Base-by-base conservation (phyloP, 2,113 vertebrate species). In the Manacus vitellinus region DNA sequence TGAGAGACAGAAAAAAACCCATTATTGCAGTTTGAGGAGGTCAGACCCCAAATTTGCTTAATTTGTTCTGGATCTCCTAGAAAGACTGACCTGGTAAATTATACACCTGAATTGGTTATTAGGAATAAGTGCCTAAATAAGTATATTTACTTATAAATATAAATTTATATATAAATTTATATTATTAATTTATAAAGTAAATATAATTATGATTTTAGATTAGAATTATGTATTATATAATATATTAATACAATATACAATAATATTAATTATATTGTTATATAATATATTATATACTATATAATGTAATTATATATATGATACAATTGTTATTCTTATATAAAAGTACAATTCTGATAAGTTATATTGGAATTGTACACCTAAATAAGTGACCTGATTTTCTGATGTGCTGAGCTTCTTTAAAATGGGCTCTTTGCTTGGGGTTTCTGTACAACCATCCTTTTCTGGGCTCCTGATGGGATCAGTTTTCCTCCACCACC, bases 401-500 rank as follows among this genome's bases (percentile, higher is more conserved):
- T 82, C 35, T 77, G 58, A 27, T 0, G 0, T 35, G 13, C 37
- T 59, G 37, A 71, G 16, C n/a, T 61, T 80, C 44, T 63, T 18
- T 66, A 22, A 68, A 71, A 28, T 1, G 3, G 59, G 30, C 33
- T 62, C 25, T 67, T 39, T 67, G 41, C 27, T 54, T 66, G 56
- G 35, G 35, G 41, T 89, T 85, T 89, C 35, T 81, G 37, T 65
- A 75, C 35, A 56, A 12, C 44, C 15, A 24, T 73, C 30, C 31
- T 88, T 73, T n/a, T 24, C 18, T 10, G 30, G 41, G 33, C 12
- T 73, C 55, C 25, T 8, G 30, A 27, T 14, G 25, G 46, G 46
- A 39, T 55, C 20, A 6, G 21, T 51, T 81, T 72, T 51, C 21
- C 18, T 21, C 0, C 3, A 6, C 12, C 0, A 0, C 51, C 43